Evolutionary conservation across 1,140 invertebrate genomes (phyloP).

Genomic region (Artemia franciscana): DNA sequence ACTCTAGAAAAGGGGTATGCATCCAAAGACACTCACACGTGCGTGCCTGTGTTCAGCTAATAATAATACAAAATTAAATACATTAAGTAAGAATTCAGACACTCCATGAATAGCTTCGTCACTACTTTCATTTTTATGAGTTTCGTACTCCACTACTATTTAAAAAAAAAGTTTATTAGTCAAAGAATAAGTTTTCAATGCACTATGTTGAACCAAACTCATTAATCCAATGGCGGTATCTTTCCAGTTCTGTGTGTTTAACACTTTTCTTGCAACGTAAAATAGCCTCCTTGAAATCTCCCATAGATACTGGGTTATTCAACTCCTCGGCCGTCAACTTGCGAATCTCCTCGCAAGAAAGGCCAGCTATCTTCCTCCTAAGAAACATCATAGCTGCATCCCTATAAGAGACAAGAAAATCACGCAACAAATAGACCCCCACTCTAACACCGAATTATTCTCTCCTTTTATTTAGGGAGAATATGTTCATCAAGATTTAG

Average conservation of each 20-base stretch:
- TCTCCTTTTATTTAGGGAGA: neutral
- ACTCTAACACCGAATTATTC: neutral
- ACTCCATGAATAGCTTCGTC: no score
- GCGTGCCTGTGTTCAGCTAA: no score
- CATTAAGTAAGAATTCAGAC: no score
- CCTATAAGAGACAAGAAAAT: slow-evolving; percentile 17
- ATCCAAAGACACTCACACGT: no score
- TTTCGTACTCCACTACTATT: no score
- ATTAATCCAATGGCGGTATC: slow-evolving; percentile 14
- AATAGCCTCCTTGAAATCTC: slow-evolving; percentile 33
- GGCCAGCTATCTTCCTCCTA: slow-evolving; percentile 31
- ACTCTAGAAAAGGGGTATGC: no score
- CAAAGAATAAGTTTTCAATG: no score
- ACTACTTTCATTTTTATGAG: no score
- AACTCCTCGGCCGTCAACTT: slow-evolving; percentile 35
- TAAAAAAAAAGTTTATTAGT: no score
- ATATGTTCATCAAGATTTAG: slow-evolving; percentile 4
- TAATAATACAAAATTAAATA: no score
- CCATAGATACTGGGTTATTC: slow-evolving; percentile 30
- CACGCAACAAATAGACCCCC: neutral
- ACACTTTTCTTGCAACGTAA: slow-evolving; percentile 32
- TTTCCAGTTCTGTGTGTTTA: slow-evolving; percentile 28
- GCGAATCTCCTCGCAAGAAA: slow-evolving; percentile 33
- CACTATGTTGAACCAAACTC: slow-evolving; percentile 6
- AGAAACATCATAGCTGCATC: slow-evolving; percentile 46